A percentile compares a stretch with the other conserved stretches of the same genome.
Evolutionary conservation across 1,140 invertebrate species (phyloP).

Genomic region (Apis dorsata): DNA sequence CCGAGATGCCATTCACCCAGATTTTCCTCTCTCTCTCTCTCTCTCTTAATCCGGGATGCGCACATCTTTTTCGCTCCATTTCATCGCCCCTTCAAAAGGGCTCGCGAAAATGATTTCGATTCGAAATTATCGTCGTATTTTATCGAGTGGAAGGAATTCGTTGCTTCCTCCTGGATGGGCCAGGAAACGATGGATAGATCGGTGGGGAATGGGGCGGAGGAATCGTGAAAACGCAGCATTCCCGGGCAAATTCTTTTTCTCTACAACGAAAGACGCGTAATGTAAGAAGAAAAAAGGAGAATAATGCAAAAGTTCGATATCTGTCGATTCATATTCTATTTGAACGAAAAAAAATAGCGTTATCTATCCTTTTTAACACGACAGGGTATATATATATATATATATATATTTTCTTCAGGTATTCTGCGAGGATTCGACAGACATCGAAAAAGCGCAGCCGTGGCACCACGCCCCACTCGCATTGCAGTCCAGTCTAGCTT

Average conservation of each 20-base stretch:
- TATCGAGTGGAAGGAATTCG: not conserved
- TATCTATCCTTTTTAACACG: no score
- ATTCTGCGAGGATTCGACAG: not conserved
- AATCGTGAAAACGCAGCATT: no score
- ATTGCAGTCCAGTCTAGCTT: slow-evolving; percentile 28
- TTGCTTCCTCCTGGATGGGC: not conserved
- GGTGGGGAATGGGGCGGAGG: no score
- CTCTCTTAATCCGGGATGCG: not conserved
- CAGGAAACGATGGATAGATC: slow-evolving; percentile 9
- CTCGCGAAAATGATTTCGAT: slow-evolving; percentile 11
- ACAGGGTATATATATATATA: no score
- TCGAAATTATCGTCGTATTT: not conserved
- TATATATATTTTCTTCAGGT: not conserved
- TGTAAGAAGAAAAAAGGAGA: no score
- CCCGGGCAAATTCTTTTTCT: no score
- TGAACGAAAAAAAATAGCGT: no score
- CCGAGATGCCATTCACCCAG: slow-evolving; percentile 56
- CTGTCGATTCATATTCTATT: no score
- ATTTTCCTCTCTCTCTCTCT: slow-evolving; percentile 18
- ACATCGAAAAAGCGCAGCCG: slow-evolving; percentile 28
- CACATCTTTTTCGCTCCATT: slow-evolving; percentile 14
- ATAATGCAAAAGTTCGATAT: no score
- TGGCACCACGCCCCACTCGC: slow-evolving; percentile 41
- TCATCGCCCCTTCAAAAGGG: not conserved
- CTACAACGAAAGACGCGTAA: no score